Evolutionary conservation across 2,888 invertebrate species (phyloP).

Genomic region (Lissocephala sabroskyi): DNA sequence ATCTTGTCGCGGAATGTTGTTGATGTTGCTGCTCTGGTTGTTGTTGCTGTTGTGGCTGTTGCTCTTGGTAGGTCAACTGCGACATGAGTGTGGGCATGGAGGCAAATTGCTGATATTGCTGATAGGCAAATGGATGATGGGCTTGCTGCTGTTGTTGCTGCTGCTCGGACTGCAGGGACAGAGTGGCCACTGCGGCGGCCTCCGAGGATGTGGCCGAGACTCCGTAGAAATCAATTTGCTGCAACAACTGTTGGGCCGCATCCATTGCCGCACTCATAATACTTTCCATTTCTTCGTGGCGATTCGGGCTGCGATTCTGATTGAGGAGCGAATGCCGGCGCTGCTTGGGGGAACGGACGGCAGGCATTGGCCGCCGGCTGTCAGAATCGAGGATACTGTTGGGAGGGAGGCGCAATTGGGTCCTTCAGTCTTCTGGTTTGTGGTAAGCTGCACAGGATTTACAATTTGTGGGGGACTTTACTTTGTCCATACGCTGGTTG

Average conservation of each 20-base stretch:
- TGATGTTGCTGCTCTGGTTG: conserved; percentile 27
- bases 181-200: conserved; percentile 25
- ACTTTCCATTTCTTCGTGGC: conserved; percentile 43
- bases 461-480: conserved; percentile 23
- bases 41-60: conserved; percentile 41
- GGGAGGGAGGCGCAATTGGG: too few species aligned
- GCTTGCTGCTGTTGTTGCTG: conserved; percentile 27
- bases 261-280: conserved; percentile 55
- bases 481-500: conserved; percentile 8
- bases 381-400: neutral
- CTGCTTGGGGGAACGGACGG: conserved; percentile 5
- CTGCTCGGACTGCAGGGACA: conserved; percentile 24
- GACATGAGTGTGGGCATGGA: conserved; percentile 34
- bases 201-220: conserved; percentile 39
- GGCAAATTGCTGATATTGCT: conserved; percentile 35
- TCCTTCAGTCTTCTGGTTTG: conserved; percentile 41
- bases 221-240: conserved; percentile 60
- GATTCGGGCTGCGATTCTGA: conserved; percentile 11
- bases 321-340: conserved; percentile 10
- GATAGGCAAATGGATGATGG: conserved; percentile 26
- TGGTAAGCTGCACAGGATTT: conserved; percentile 2
- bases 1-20: conserved; percentile 45
- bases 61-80: conserved; percentile 40
- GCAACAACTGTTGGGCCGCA: conserved; percentile 53
- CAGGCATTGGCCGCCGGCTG: neutral